Evolutionary conservation across 1,140 invertebrate genomes (phyloP), one percentile per base, ranked within the genome.

Genomic region (Grapholita molesta): DNA sequence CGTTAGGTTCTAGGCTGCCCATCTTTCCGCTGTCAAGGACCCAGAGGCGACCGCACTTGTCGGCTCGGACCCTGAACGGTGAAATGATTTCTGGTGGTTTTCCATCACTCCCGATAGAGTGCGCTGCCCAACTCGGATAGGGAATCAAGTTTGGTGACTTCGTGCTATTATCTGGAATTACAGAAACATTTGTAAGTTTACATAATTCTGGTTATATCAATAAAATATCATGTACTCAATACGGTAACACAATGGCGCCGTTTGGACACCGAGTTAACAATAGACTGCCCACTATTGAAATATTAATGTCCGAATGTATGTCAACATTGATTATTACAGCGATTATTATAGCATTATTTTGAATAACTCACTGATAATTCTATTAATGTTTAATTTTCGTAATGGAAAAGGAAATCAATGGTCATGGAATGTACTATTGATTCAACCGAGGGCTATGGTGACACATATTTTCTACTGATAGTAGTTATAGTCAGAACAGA

Each of bases 11-110:
- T 3, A 95, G 75, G 30, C 95, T 93, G 21, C 95, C 93, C 0
- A 93, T 91, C 24, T 95, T 91, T 0, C 96, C 95, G 0, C 95
- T 95, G 74, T 97, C 96, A 33, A 96, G 78, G 0, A 96, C 94
- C 96, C 96, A 97, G 0, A 97, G 93, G 2, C 96, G 93, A 24
- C 94, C 94, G 79, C 96, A 97, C 15, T 92, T 92, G 86, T 97
- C 96, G 2, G 95, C 96, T 0, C 95, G 87, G 0, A 96, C 89
- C 0, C 96, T 89, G 83, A 96, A 96, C 0, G 95, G 94, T 0
- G 95, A 96, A 0, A 96, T 93, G n/a, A 96, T 94, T 77, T 96
- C 95, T 1, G 94, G 93, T 2, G 88, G 89, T 23, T 90, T 91
- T 0, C 89, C 86, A 25, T 92, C 92, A 0, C 64, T 72, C 2